Percentiles rank a stretch among this genome's conserved stretches.
Evolutionary conservation across 2,113 vertebrate genomes (phyloP).

Genomic region (Macrotis lagotis): DNA sequence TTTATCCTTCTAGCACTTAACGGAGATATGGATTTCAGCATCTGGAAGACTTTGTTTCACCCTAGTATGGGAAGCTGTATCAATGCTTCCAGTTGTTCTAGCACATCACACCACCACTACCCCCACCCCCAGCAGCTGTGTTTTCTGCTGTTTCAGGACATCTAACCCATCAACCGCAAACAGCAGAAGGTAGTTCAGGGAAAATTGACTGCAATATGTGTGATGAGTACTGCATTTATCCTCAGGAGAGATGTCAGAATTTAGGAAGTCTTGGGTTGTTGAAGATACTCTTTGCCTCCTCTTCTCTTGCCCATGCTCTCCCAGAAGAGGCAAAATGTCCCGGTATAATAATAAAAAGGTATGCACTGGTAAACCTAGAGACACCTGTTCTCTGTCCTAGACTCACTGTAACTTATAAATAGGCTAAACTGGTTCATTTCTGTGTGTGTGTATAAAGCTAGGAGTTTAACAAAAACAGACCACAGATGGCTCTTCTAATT

Average conservation of each 20-base stretch:
- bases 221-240: not conserved
- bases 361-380: not conserved
- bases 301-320: not conserved
- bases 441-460: not conserved
- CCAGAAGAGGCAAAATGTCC: not conserved
- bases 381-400: not conserved
- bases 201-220: not conserved
- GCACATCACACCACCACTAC: not conserved
- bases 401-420: not conserved
- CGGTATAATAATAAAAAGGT: not conserved
- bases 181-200: conserved; percentile 38
- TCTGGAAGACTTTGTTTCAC: conserved; percentile 73
- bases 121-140: conserved; percentile 67
- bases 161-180: conserved; percentile 68
- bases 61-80: conserved; percentile 67
- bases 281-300: not conserved
- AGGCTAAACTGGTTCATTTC: not conserved
- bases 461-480: not conserved
- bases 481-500: not conserved
- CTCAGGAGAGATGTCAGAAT: not conserved
- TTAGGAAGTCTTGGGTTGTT: not conserved
- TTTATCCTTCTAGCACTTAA: conserved; percentile 55
- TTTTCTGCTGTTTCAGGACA: conserved; percentile 54
- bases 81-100: conserved; percentile 55
- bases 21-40: conserved; percentile 65